Conservation (phyloP, 2,113 vertebrate species). For the Halcyon senegalensis region DNA sequence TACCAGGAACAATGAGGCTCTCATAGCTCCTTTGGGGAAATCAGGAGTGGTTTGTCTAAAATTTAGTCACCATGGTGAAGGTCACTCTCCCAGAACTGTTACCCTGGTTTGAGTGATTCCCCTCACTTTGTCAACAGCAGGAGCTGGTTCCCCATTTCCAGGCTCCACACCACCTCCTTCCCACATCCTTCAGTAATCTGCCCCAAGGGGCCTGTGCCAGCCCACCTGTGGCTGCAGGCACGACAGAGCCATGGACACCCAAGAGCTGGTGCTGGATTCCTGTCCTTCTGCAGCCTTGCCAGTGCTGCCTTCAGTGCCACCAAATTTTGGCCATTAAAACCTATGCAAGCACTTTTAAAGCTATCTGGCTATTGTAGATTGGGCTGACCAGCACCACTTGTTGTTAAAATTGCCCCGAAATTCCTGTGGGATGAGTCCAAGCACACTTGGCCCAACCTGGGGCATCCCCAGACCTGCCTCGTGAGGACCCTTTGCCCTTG, state of each 20-base stretch:
- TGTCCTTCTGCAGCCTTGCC: neutral
- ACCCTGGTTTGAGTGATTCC: neutral
- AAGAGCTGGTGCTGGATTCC: neutral
- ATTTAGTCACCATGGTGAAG: neutral
- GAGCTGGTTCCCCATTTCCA: neutral
- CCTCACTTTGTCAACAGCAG: neutral
- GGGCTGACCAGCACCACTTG: neutral
- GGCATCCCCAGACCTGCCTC: neutral
- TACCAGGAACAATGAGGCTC: neutral
- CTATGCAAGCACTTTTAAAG: neutral
- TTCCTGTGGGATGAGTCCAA: neutral
- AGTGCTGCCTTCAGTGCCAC: accelerated
- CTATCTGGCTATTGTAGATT: neutral
- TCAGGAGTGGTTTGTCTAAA: neutral
- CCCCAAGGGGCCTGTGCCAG: neutral
- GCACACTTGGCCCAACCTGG: neutral
- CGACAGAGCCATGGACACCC: neutral
- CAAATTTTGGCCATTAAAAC: neutral
- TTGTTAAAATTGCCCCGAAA: neutral
- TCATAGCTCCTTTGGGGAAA: neutral
- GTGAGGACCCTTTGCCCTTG: accelerated
- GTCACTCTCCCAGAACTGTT: neutral
- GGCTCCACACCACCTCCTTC: neutral
- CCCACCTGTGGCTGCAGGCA: accelerated
- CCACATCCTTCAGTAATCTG: neutral